These are phyloP conservation scores for Drosophila pachea DNA, from an alignment of 1,140 invertebrate genomes.

Conservation along the genomic window DNA sequence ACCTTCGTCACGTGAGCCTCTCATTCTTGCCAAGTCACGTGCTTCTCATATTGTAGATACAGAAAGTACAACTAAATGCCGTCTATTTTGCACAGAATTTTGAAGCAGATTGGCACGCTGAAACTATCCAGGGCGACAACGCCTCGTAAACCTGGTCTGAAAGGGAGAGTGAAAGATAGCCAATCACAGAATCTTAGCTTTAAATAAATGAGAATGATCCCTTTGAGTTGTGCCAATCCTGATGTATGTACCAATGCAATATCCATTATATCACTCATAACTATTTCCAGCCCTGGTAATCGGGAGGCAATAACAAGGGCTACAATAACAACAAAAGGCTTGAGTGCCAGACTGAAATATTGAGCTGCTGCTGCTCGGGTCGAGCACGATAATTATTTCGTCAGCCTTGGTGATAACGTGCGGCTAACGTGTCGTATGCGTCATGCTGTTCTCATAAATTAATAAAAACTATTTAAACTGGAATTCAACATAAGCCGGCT, in stretches of 20 bases:
- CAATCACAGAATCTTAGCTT: no score
- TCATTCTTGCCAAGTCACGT: slow-evolving; percentile 47
- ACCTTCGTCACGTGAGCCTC: slow-evolving; percentile 42
- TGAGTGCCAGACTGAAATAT: slow-evolving; percentile 74
- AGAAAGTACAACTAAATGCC: slow-evolving; percentile 54
- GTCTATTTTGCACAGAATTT: slow-evolving; percentile 30
- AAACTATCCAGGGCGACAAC: no score
- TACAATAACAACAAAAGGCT: slow-evolving; percentile 13
- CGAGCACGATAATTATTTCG: slow-evolving; percentile 74
- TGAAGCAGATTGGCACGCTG: no score
- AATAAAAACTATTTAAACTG: slow-evolving; percentile 8
- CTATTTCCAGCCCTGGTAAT: slow-evolving; percentile 34
- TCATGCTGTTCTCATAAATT: background rate
- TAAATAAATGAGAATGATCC: background rate
- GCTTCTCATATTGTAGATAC: background rate
- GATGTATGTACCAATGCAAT: slow-evolving; percentile 41
- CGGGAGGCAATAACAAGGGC: slow-evolving; percentile 26
- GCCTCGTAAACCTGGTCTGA: no score
- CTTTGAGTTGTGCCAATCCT: slow-evolving; percentile 65
- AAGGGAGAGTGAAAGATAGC: no score
- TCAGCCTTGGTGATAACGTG: slow-evolving; percentile 55
- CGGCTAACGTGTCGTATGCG: background rate
- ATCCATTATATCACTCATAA: slow-evolving; percentile 26
- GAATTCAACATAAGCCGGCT: background rate
- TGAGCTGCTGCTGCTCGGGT: slow-evolving; percentile 68